A percentile compares a stretch with the other conserved stretches of the same genome.
These are phyloP conservation scores for Timandra comae DNA, from an alignment of 2,888 invertebrate genomes.

Conservation along the genomic window DNA sequence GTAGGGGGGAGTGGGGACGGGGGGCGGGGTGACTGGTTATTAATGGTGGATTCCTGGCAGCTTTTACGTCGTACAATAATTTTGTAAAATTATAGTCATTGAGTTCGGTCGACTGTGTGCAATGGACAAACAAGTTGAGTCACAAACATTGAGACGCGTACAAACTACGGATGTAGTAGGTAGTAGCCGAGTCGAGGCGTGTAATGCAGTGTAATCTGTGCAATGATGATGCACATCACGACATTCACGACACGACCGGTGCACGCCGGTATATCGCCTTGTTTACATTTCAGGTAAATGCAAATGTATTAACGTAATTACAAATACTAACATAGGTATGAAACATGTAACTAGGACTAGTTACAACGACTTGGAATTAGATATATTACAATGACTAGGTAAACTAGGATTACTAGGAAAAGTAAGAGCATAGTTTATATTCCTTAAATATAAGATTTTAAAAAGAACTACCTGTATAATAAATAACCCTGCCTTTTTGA, in stretches of 20 bases:
- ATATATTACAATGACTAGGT: too few relatives aligned
- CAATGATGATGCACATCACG: slow-evolving; percentile 31
- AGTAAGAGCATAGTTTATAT: too few relatives aligned
- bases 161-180: slow-evolving; percentile 14
- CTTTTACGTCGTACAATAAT: slow-evolving; percentile 51
- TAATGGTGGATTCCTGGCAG: slow-evolving; percentile 35
- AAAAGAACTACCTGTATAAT: too few relatives aligned
- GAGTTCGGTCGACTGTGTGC: slow-evolving; percentile 32
- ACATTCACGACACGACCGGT: slow-evolving; percentile 15
- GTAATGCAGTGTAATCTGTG: slow-evolving; percentile 6
- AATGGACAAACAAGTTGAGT: slow-evolving; percentile 46
- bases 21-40: slow-evolving; percentile 24
- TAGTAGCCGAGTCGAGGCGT: slow-evolving; percentile 17
- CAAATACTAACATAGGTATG: too few relatives aligned
- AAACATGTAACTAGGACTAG: too few relatives aligned
- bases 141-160: slow-evolving; percentile 23
- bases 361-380: too few relatives aligned
- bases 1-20: slow-evolving; percentile 22
- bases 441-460: too few relatives aligned
- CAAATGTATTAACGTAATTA: too few relatives aligned
- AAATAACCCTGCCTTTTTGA: too few relatives aligned
- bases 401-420: too few relatives aligned
- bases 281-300: slow-evolving; percentile 12
- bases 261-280: slow-evolving; percentile 24
- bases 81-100: slow-evolving; percentile 51